Evolutionary conservation across 1,140 invertebrate species (phyloP).

Genomic region (Saccostrea cuccullata): DNA sequence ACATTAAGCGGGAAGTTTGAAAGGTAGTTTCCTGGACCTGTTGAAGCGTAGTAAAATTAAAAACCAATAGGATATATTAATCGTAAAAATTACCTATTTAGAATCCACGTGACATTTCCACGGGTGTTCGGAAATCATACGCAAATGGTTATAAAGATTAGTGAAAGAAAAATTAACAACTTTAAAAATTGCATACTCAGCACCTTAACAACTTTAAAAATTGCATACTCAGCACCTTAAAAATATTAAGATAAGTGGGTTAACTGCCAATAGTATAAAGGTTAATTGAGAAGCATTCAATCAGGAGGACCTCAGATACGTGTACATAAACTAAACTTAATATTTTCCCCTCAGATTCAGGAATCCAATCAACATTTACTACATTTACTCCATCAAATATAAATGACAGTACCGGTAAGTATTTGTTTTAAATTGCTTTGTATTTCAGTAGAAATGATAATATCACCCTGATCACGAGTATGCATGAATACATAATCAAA

Average conservation of each 20-base stretch:
- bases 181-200: too few species aligned
- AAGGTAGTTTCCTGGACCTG: too few species aligned
- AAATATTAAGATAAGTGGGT: not conserved
- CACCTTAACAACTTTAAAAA: too few species aligned
- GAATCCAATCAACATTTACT: not conserved
- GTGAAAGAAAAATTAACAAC: too few species aligned
- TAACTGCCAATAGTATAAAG: not conserved
- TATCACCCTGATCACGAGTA: not conserved
- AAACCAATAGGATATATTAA: too few species aligned
- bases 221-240: too few species aligned
- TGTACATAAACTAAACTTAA: not conserved
- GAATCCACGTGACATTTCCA: too few species aligned
- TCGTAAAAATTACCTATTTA: too few species aligned
- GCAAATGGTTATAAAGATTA: too few species aligned
- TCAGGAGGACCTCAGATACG: not conserved
- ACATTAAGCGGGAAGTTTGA: too few species aligned
- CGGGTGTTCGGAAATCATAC: too few species aligned
- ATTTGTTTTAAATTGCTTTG: not conserved
- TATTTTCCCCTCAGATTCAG: not conserved
- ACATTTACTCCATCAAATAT: not conserved
- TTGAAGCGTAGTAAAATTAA: too few species aligned
- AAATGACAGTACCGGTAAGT: not conserved
- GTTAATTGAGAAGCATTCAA: not conserved
- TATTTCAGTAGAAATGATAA: not conserved
- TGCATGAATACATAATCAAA: not conserved